A percentile compares a stretch with the other conserved stretches of the same genome.
Conservation (phyloP, 1,140 invertebrate species). For the Polypedilum vanderplanki region DNA sequence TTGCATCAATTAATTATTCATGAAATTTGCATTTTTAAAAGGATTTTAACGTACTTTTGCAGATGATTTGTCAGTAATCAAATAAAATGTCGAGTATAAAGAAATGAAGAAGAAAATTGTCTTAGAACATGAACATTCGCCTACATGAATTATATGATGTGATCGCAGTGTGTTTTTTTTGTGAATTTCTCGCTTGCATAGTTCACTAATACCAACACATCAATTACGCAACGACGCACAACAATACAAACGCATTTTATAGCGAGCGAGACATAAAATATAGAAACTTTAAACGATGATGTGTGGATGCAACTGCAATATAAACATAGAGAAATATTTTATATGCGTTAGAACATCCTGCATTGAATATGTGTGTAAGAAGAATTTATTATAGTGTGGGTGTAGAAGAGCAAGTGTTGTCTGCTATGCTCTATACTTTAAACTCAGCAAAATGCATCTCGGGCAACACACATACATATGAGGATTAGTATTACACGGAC, state of each 20-base stretch:
- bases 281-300: neutral
- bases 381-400: constrained; percentile 25
- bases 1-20: neutral
- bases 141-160: neutral
- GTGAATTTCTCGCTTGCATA: constrained; percentile 16
- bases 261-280: neutral
- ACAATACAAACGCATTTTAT: neutral
- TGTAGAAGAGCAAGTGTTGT: neutral
- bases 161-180: neutral
- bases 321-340: neutral
- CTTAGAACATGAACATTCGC: neutral
- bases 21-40: neutral
- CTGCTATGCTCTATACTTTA: neutral
- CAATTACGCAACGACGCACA: constrained; percentile 5
- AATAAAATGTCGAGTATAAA: no score
- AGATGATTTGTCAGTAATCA: no score
- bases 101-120: neutral
- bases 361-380: neutral
- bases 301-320: neutral
- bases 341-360: neutral
- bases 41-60: neutral
- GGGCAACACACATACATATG: neutral
- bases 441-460: neutral
- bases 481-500: neutral
- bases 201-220: neutral